These are phyloP conservation scores for Drosophila elegans DNA, from an alignment of 1,140 invertebrate genomes.

Conservation along the genomic window DNA sequence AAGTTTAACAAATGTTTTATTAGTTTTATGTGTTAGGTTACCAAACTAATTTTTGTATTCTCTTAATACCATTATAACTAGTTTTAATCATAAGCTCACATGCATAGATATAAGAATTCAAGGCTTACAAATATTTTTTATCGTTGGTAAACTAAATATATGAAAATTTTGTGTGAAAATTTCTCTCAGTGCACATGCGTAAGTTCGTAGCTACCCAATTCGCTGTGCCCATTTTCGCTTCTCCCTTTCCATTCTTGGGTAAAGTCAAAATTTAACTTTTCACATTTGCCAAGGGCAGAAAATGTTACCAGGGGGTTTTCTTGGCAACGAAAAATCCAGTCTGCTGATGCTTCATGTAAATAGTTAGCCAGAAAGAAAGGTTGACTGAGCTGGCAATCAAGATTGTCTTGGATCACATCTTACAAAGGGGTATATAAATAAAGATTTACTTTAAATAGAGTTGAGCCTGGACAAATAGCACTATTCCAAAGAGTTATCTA, in stretches of 20 bases:
- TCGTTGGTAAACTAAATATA: too few species aligned
- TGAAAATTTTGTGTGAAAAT: background rate
- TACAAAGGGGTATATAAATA: conserved; percentile 33
- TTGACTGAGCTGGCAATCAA: conserved; percentile 23
- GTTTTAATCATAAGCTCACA: too few species aligned
- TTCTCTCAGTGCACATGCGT: conserved; percentile 15
- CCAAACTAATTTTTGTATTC: too few species aligned
- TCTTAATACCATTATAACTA: too few species aligned
- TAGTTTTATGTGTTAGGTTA: too few species aligned
- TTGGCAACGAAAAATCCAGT: conserved; percentile 29
- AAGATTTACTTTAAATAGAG: conserved; percentile 30
- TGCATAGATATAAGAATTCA: too few species aligned
- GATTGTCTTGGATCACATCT: conserved; percentile 8
- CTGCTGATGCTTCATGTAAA: conserved; percentile 16
- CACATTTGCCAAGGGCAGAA: conserved; percentile 32
- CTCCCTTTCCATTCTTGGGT: background rate
- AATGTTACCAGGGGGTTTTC: conserved; percentile 9
- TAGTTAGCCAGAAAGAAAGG: conserved; percentile 11
- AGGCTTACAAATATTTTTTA: too few species aligned
- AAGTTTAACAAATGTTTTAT: too few species aligned
- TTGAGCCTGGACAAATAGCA: conserved; percentile 32
- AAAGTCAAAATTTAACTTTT: conserved; percentile 40
- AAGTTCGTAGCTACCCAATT: conserved; percentile 27
- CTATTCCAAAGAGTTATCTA: conserved; percentile 30
- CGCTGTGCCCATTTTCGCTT: conserved; percentile 19